Conservation (phyloP, 2,113 vertebrate genomes). For the Scopus umbretta region DNA sequence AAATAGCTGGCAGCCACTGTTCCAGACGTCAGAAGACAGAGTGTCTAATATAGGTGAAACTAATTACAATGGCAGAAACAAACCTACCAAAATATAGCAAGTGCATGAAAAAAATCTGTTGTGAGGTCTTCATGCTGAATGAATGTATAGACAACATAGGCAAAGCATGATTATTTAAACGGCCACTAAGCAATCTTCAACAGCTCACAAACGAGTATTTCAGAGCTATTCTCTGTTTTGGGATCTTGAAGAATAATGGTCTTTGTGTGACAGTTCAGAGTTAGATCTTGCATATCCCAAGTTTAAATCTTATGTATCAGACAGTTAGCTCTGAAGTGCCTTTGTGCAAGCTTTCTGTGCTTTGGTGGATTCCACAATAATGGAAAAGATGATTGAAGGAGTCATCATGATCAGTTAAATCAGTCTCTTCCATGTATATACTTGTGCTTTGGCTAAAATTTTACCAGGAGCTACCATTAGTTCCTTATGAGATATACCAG, state of each 20-base stretch:
- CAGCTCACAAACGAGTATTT: background rate
- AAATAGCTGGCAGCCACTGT: background rate
- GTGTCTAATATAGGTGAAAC: background rate
- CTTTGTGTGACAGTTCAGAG: background rate
- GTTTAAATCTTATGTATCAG: background rate
- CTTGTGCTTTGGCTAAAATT: background rate
- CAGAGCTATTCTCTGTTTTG: background rate
- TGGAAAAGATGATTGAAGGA: background rate
- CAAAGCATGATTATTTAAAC: background rate
- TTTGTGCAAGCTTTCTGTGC: background rate
- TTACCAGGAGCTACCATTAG: background rate
- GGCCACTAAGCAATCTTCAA: background rate
- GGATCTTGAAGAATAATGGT: background rate
- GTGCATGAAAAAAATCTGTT: background rate
- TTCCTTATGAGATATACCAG: background rate
- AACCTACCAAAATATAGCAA: background rate
- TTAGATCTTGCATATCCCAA: background rate
- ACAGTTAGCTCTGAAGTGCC: background rate
- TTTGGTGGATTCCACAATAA: background rate
- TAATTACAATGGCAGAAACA: background rate
- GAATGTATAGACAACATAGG: background rate
- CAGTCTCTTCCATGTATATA: background rate
- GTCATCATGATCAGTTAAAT: background rate
- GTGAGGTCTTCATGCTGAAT: background rate
- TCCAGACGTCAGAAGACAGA: background rate